Conservation (phyloP, 2,888 invertebrate genomes). For the Fragum fragum region DNA sequence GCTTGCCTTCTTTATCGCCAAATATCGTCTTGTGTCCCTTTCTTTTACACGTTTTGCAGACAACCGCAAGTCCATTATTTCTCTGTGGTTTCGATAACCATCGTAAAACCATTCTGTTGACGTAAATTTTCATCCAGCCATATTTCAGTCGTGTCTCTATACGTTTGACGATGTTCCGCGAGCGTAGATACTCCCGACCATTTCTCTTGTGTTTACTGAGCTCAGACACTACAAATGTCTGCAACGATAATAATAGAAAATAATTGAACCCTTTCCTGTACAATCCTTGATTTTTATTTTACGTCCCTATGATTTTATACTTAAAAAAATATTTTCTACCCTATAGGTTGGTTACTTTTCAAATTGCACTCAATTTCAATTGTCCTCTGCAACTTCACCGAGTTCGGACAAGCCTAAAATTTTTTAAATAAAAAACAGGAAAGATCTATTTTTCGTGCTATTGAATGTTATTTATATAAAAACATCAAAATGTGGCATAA, state of each 20-base stretch:
- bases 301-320: too few species aligned
- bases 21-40: constrained; percentile 73
- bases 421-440: too few species aligned
- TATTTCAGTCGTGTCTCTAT: constrained; percentile 74
- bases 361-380: too few species aligned
- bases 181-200: constrained; percentile 52
- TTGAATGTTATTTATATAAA: too few species aligned
- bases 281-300: too few species aligned
- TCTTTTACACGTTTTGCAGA: constrained; percentile 76
- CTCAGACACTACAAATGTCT: constrained; percentile 75
- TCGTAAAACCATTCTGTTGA: constrained; percentile 70
- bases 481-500: too few species aligned
- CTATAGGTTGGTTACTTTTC: too few species aligned
- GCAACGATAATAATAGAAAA: constrained; percentile 15
- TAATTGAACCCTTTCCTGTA: too few species aligned
- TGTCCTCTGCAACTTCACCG: too few species aligned
- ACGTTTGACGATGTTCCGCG: constrained; percentile 71
- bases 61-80: constrained; percentile 73
- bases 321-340: too few species aligned
- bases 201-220: constrained; percentile 53
- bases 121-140: constrained; percentile 78
- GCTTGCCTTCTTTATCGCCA: constrained; percentile 70
- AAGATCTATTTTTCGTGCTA: too few species aligned
- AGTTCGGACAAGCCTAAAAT: too few species aligned
- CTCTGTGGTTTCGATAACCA: constrained; percentile 74